These are phyloP conservation scores for Cassiopea xamachana DNA, from an alignment of 30 jellyfish, hydroid and myxozoan genomes.

Conservation along the genomic window DNA sequence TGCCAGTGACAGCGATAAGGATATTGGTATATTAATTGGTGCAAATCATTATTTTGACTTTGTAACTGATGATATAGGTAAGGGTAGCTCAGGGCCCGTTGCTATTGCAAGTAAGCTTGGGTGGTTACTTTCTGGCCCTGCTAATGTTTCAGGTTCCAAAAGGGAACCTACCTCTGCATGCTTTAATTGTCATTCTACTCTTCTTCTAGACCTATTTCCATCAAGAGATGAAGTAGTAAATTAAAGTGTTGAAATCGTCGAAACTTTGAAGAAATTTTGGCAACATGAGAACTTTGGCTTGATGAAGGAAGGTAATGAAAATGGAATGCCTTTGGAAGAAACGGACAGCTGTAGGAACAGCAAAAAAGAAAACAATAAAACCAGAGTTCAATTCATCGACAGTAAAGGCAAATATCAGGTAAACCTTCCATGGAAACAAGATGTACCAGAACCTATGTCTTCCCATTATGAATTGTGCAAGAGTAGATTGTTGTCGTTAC, in stretches of 20 bases:
- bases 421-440: slow-evolving; percentile 60
- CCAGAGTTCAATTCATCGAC: slow-evolving; percentile 7
- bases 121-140: slow-evolving; percentile 67
- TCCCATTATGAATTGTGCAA: slow-evolving; percentile 49
- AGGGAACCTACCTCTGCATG: background rate
- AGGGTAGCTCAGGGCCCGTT: slow-evolving; percentile 61
- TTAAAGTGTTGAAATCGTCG: slow-evolving; percentile 20
- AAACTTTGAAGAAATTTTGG: slow-evolving; percentile 6
- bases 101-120: slow-evolving; percentile 66
- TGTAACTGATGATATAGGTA: slow-evolving; percentile 42
- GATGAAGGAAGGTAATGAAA: background rate
- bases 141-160: background rate
- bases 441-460: slow-evolving; percentile 2
- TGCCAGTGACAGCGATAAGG: slow-evolving; percentile 5
- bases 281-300: slow-evolving; percentile 16
- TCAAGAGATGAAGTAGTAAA: slow-evolving; percentile 21
- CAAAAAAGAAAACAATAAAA: background rate
- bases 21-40: slow-evolving; percentile 20
- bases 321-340: background rate
- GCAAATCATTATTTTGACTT: slow-evolving; percentile 41
- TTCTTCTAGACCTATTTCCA: slow-evolving; percentile 15
- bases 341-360: background rate
- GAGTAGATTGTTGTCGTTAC: slow-evolving; percentile 9
- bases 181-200: background rate
- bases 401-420: slow-evolving; percentile 19